These are phyloP conservation scores for Penaeus vannamei DNA, from an alignment of 1,140 invertebrate species.

Conservation along the genomic window DNA sequence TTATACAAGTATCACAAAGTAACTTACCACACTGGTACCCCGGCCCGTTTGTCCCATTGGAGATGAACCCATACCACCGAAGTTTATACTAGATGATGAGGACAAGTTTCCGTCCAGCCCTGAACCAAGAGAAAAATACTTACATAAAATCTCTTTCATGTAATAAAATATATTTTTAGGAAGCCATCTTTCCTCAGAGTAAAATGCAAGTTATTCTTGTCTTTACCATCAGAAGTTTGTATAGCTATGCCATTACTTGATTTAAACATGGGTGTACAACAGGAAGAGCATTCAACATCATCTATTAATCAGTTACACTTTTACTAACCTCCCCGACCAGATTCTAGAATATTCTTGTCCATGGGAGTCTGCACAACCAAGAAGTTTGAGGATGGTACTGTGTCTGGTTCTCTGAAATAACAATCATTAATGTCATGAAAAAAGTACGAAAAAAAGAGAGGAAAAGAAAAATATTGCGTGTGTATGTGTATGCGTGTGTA, in stretches of 20 bases:
- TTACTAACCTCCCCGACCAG: slow-evolving; percentile 49
- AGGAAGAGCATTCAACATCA: background rate
- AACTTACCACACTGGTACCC: slow-evolving; percentile 88
- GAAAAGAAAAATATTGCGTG: too few relatives aligned
- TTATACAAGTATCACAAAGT: too few relatives aligned
- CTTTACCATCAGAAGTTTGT: too few relatives aligned
- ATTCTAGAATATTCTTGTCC: slow-evolving; percentile 64
- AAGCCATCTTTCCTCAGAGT: too few relatives aligned
- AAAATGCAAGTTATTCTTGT: too few relatives aligned
- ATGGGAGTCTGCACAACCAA: slow-evolving; percentile 90
- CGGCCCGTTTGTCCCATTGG: slow-evolving; percentile 86
- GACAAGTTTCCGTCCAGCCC: slow-evolving; percentile 49
- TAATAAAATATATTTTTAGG: background rate
- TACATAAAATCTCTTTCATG: background rate
- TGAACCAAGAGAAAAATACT: background rate
- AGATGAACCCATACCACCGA: slow-evolving; percentile 41
- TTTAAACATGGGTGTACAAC: background rate
- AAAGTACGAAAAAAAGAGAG: background rate
- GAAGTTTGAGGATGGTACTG: slow-evolving; percentile 83
- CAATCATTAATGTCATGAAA: background rate
- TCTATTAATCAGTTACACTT: background rate
- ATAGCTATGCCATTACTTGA: too few relatives aligned
- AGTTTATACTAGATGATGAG: slow-evolving; percentile 55
- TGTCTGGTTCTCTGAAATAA: slow-evolving; percentile 76
- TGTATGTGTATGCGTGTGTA: too few relatives aligned